Base-by-base conservation (phyloP, 2,888 invertebrate genomes). In the Synergus umbraculus region DNA sequence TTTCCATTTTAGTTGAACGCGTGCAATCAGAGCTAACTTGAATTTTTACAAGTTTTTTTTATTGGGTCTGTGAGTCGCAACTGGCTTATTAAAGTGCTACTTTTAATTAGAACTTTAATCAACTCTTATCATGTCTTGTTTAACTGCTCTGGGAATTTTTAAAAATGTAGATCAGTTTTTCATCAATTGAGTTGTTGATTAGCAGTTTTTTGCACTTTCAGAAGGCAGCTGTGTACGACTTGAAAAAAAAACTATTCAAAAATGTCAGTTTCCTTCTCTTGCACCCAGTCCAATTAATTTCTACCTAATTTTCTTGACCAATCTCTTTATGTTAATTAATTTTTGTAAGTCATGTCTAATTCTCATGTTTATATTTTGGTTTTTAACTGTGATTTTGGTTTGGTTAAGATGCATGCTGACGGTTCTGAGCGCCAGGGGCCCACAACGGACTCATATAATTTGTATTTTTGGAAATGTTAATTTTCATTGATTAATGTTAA, bases 401-500 rank as follows among this genome's bases (percentile, higher is more conserved):
- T 29, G 29, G 37, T 67, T 46, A 67, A 46, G 44, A 67, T 44
- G 46, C 44, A 67, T 60, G 76, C 58, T 76, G 65, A 43, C 44
- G 44, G 43, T 63, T 66, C 58, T 76, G 49, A 73, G 54, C 29
- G 81, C 81, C 80, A 79, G 81, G 80, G 64, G 77, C 77, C 66
- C 80, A 82, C 76, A 81, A 66, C 79, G 83, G 82, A 80, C 83
- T 83, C 43, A 65, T 77, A 76, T 82, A 81, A 84, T 82, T 83
- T 81, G 83, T 85, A 84, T 84, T 86, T 87, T 87, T 86, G 86
- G 83, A 88, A 86, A 84, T 88, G 87, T 89, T 86, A 86, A 85
- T 86, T 90, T 89, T 89, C 89, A 90, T 90, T 90, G 87, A 90
- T 90, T 90, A 90, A 90, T 90, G 91, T 89, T 89, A 87, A 90